Evolutionary conservation across 2,113 vertebrate genomes (phyloP), one percentile per base, ranked within the genome.

Genomic region (Theristicus caerulescens): DNA sequence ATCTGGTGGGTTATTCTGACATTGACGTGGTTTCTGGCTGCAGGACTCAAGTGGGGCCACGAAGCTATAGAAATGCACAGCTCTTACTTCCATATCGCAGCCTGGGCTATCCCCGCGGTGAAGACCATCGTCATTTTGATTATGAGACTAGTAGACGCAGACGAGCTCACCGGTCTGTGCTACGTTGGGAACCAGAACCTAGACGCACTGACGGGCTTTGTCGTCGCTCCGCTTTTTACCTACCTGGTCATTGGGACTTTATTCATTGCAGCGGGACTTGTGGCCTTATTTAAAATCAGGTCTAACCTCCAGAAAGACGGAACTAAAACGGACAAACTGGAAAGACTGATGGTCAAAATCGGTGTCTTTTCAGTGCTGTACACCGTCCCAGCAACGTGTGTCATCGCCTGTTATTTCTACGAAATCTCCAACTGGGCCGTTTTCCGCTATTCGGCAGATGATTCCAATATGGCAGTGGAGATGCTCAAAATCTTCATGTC

Each of bases 1-100:
- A 99, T 99, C 97, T 99, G 99, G 99, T 99, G 99, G 99, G 99
- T 99, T 90, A 99, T 99, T 92, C 98, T 99, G 95, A 99, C 99
- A 44, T 96, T 99, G 88, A 99, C 99, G 5, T 99, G 99, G 99
- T 99, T 99, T 98, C 97, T 99, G 97, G 99, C 99, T 11, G 99
- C 99, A 0, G 99, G 99, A 64, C 98, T 99, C 71, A 99, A 99
- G 94, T 99, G 99, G 99, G 99, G 99, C 82, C 99, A 99, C 0
- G 99, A 99, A 97, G 99, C 99, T 29, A 99, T 99, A 16, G 99
- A 99, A 97, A 99, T 99, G 99, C 99, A 99, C 98, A 99, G 99
- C 96, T 99, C 99, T 47, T 99, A 99, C 93, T 99, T 99, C 98
- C 99, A 99, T 95, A 99, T 99, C 2, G 99, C 99, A 5, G 99